Base-by-base conservation (phyloP, 1,140 invertebrate genomes). In the Scaptomyza montana region DNA sequence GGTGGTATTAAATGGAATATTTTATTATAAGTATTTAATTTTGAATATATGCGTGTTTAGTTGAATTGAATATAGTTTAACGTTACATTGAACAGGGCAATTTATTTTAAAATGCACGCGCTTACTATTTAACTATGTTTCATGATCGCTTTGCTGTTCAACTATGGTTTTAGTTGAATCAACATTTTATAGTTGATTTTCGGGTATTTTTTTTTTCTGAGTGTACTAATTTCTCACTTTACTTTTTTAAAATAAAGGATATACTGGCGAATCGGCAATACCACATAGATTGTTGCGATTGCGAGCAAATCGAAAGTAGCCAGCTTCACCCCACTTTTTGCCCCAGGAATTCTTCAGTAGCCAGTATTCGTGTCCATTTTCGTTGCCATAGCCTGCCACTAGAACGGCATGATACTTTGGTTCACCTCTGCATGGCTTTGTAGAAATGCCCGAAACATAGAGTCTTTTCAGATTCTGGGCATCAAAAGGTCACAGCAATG, bases 301-400 rank as follows among this genome's bases (percentile, higher is more conserved):
- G 68, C 94, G 94, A 46, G 93, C 79, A 91, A 95, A 94, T 70
- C 92, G 90, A 57, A 95, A 93, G 89, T 94, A 95, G 3, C 95
- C 95, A 3, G 92, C 54, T 41, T 93, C 91, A 16, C 94, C 95
- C 94, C 94, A 95, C 0, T 1, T 16, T 16, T 47, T 67, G 5
- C 93, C 93, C 93, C 93, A 94, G 7, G 84, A 92, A 90, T 95
- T 95, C 84, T 95, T 95, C 0, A 95, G 92, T 5, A 95, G 80
- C 94, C 95, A 95, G 86, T 95, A 95, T 45, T 94, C 93, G 28
- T 21, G 10, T 1, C 92, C 93, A 4, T n/a, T 54, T 19, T 89
- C 76, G 25, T 93, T 94, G 10, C 97, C 97, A 92, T 97, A 98
- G 45, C 97, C 97, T 46, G 98, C 96, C 3, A 89, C 33, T 0